phyloP scores from a whole-genome alignment of 2,113 vertebrate species.

The Corythaixoides concolor region DNA sequence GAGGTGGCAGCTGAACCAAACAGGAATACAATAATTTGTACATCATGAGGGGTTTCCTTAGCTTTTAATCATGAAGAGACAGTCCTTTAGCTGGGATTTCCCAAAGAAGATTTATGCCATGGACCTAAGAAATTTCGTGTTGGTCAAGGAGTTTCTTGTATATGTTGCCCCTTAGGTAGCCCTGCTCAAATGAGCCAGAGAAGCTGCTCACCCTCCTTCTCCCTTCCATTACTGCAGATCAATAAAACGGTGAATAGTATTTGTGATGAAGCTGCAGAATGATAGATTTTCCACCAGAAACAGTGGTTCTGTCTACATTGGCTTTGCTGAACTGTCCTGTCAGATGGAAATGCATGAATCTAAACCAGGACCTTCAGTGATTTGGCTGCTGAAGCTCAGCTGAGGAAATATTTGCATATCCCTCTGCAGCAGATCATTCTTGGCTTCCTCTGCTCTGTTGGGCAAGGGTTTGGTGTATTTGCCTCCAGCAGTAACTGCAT shows the following conservation, averaged over 20 bases:
- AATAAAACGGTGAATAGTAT: background rate
- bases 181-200: background rate
- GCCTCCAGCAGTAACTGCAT: background rate
- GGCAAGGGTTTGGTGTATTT: slow-evolving; percentile 1
- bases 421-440: background rate
- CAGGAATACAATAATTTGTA: background rate
- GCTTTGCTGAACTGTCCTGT: background rate
- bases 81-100: background rate
- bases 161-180: background rate
- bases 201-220: background rate
- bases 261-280: background rate
- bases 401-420: background rate
- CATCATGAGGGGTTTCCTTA: background rate
- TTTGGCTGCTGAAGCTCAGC: background rate
- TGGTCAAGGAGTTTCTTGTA: background rate
- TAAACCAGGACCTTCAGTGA: background rate
- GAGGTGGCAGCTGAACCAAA: background rate
- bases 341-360: background rate
- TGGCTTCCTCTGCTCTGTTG: background rate
- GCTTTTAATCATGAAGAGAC: slow-evolving; percentile 1
- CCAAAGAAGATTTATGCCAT: background rate
- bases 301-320: background rate
- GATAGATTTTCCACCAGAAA: background rate
- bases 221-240: background rate
- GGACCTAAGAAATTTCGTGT: background rate